Base-by-base conservation (phyloP, 2,888 invertebrate genomes). In the Lepidocyrtinus sp. region DNA sequence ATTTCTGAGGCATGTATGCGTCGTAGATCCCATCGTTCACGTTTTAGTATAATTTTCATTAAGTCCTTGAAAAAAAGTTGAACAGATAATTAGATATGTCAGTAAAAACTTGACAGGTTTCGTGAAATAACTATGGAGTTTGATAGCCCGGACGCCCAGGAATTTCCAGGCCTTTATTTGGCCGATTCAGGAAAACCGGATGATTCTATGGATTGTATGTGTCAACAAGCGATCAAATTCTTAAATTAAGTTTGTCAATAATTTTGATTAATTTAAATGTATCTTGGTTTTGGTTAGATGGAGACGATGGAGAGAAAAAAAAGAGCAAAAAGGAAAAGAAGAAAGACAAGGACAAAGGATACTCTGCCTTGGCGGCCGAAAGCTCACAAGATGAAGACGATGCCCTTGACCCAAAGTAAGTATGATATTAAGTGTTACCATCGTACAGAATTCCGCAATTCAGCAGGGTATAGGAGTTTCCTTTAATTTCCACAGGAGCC, bases 81-180 rank as follows among this genome's bases (percentile, higher is more conserved):
- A n/a, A n/a, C n/a, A n/a, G n/a, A n/a, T n/a, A n/a, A n/a, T n/a
- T n/a, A n/a, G n/a, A n/a, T n/a, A n/a, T n/a, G n/a, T n/a, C n/a
- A n/a, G n/a, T n/a, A n/a, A n/a, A n/a, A n/a, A n/a, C n/a, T n/a
- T n/a, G n/a, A n/a, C n/a, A n/a, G n/a, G n/a, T n/a, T n/a, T n/a
- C n/a, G n/a, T n/a, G n/a, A 17, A 22, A 63, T 3, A 63, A 5
- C 19, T 25, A 86, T 86, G 86, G 86, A 86, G 36, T 86, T 85
- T 79, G 86, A 86, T 36, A 86, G 86, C 70, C 86, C 86, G 1
- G 85, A 84, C 17, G 85, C 84, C 63, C 85, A 86, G 62, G 86
- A 85, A 26, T 86, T 86, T 67, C 86, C 86, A 2, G 86, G 86
- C 3, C 76, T 86, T 9, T 85, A 86, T 64, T 61, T 78, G 72